Evolutionary conservation across 2,888 invertebrate genomes (phyloP).

Genomic region (Chaetogeoica ovagalla): DNA sequence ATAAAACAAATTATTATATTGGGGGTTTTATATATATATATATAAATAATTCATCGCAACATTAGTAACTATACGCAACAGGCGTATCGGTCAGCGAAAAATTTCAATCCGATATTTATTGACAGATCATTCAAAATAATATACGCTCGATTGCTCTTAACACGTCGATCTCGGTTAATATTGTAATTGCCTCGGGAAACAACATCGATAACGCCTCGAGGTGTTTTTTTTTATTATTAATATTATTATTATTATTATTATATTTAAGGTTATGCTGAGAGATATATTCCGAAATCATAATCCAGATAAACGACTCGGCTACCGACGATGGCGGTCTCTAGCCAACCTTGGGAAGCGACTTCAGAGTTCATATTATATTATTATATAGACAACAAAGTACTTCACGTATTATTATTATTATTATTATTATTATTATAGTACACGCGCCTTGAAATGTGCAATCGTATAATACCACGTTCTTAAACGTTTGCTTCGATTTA

Average conservation of each 20-base stretch:
- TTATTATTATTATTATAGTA: no score
- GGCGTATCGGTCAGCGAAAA: conserved; percentile 11
- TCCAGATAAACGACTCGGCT: conserved; percentile 42
- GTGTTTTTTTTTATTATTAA: conserved; percentile 28
- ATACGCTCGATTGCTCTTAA: conserved; percentile 9
- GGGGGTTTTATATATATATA: no score
- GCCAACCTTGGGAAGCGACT: conserved; percentile 41
- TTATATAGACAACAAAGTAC: conserved; percentile 45
- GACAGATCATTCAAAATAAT: neutral
- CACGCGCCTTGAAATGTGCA: conserved; percentile 41
- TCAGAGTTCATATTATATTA: conserved; percentile 35
- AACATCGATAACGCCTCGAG: conserved; percentile 47
- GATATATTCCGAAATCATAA: conserved; percentile 46
- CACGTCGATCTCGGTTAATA: conserved; percentile 11
- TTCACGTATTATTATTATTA: conserved; percentile 22
- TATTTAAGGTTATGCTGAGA: conserved; percentile 27
- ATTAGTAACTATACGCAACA: neutral
- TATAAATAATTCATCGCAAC: no score
- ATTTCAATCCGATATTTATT: conserved; percentile 4
- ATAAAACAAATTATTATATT: no score
- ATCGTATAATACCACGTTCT: conserved; percentile 20
- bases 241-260: no score
- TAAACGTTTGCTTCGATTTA: conserved; percentile 2
- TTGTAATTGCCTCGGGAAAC: conserved; percentile 21
- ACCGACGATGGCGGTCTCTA: neutral